Evolutionary conservation across 1,140 invertebrate species (phyloP).

Genomic region (Globodera rostochiensis): DNA sequence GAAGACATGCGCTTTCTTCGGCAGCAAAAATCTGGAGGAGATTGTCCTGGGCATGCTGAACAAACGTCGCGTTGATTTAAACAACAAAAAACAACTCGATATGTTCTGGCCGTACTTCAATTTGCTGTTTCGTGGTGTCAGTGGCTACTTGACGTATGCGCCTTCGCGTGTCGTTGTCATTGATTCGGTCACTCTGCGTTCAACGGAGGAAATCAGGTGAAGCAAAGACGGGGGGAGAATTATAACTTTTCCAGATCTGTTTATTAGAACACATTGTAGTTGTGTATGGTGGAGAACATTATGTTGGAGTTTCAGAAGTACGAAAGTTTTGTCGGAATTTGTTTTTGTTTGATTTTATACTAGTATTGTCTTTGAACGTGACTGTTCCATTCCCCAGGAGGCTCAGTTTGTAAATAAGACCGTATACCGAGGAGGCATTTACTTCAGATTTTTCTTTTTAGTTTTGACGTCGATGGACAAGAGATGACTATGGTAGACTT

Average conservation of each 20-base stretch:
- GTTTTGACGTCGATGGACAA: slow-evolving; percentile 18
- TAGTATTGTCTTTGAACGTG: too few species aligned
- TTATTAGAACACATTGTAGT: not conserved
- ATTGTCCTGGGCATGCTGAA: slow-evolving; percentile 25
- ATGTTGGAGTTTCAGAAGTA: too few species aligned
- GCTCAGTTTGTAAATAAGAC: not conserved
- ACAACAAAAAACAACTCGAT: not conserved
- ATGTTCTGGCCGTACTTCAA: slow-evolving; percentile 7
- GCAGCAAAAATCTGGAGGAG: slow-evolving; percentile 1
- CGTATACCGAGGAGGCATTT: not conserved
- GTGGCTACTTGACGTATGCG: slow-evolving; percentile 32
- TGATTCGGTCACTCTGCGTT: slow-evolving; percentile 20
- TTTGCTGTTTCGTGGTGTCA: slow-evolving; percentile 29
- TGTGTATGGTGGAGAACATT: too few species aligned
- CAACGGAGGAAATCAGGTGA: slow-evolving; percentile 22
- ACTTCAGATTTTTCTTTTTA: slow-evolving; percentile 1
- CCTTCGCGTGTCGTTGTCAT: slow-evolving; percentile 36
- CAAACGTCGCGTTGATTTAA: not conserved
- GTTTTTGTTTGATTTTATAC: too few species aligned
- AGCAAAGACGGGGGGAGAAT: not conserved
- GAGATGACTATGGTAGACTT: slow-evolving; percentile 22
- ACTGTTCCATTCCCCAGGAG: not conserved
- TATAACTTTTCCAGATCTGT: not conserved
- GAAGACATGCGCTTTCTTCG: slow-evolving; percentile 35
- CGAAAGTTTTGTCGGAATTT: not conserved